These are phyloP conservation scores for Trichosurus vulpecula DNA, from an alignment of 2,797 vertebrate genomes.

Conservation along the genomic window DNA sequence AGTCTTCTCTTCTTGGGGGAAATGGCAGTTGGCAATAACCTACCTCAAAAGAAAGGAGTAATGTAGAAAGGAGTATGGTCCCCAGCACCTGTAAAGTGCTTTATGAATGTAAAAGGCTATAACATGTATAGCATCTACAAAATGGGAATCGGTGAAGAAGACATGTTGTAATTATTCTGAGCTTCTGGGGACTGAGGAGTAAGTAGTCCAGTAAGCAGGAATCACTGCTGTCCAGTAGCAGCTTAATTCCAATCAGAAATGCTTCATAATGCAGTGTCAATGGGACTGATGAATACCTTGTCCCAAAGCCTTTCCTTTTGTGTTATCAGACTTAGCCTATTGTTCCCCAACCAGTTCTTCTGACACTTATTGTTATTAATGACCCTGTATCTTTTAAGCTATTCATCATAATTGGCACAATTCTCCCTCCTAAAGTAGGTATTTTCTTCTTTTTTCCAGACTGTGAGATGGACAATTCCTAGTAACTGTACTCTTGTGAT, in stretches of 20 bases:
- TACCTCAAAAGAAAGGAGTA: background rate
- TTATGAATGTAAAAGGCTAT: background rate
- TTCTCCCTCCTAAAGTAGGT: conserved; percentile 49
- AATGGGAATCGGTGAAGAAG: background rate
- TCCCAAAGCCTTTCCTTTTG: conserved; percentile 40
- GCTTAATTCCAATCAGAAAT: conserved; percentile 55
- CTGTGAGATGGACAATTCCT: conserved; percentile 45
- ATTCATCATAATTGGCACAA: conserved; percentile 74
- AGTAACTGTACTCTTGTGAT: conserved; percentile 62
- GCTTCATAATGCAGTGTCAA: conserved; percentile 47
- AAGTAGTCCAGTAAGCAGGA: conserved; percentile 16
- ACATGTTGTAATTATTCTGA: conserved; percentile 3
- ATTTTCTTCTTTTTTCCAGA: conserved; percentile 66
- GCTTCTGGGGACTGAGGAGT: background rate
- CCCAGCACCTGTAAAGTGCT: conserved; percentile 2
- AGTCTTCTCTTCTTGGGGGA: background rate
- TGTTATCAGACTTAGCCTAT: conserved; percentile 54
- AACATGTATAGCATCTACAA: background rate
- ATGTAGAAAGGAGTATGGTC: background rate
- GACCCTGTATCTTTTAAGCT: conserved; percentile 66
- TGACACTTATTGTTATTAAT: conserved; percentile 71
- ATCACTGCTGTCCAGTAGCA: conserved; percentile 19
- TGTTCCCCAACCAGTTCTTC: conserved; percentile 57
- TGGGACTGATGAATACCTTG: background rate
- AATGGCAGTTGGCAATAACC: background rate